A percentile compares a stretch with the other conserved stretches of the same genome.
Evolutionary conservation across 2,113 vertebrate genomes (phyloP).

Genomic region (Bagarius yarrelli): DNA sequence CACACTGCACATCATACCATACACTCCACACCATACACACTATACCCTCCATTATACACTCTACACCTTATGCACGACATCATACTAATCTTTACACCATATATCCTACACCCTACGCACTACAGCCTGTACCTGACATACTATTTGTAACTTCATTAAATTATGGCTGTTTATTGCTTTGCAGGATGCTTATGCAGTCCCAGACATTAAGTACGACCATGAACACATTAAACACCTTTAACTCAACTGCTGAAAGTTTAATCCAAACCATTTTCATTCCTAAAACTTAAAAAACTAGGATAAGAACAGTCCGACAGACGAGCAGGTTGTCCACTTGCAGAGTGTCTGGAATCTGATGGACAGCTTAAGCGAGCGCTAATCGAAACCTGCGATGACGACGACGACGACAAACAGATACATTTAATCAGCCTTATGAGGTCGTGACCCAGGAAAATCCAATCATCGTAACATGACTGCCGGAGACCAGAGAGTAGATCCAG

Average conservation of each 20-base stretch:
- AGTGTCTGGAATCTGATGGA: not conserved
- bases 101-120: no score
- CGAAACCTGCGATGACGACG: not conserved
- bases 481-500: not conserved
- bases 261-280: not conserved
- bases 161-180: no score
- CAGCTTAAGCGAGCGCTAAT: conserved; percentile 4
- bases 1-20: no score
- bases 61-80: no score
- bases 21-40: no score
- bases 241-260: not conserved
- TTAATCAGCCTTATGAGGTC: conserved; percentile 5
- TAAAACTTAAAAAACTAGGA: not conserved
- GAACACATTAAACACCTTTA: not conserved
- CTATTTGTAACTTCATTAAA: no score
- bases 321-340: not conserved
- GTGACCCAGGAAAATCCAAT: conserved; percentile 12
- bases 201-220: no score
- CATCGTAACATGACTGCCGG: not conserved
- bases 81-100: no score
- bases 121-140: no score
- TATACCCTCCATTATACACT: no score
- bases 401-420: not conserved
- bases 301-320: not conserved
- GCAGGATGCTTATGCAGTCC: no score